Conservation (phyloP, 2,797 vertebrate genomes). For the Masticophis lateralis region DNA sequence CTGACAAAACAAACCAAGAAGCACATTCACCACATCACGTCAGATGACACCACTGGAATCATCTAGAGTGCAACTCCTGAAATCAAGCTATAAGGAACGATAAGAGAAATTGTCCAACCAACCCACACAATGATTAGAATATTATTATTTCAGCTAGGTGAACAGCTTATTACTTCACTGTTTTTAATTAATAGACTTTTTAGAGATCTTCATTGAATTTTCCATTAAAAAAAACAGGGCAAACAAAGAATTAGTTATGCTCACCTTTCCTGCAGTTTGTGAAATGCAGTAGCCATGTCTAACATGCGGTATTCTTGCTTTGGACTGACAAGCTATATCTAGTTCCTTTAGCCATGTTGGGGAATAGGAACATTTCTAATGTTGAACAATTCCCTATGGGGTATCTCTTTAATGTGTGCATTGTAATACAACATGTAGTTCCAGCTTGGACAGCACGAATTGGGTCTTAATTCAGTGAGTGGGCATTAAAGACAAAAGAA, state of each 20-base stretch:
- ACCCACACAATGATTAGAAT: not conserved
- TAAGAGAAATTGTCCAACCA: conserved; percentile 24
- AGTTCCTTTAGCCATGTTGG: conserved; percentile 52
- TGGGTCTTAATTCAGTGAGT: conserved; percentile 18
- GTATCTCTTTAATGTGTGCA: conserved; percentile 54
- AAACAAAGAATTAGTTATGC: conserved; percentile 33
- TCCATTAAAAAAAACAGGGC: conserved; percentile 13
- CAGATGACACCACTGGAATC: conserved; percentile 24
- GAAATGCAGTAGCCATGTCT: conserved; percentile 10
- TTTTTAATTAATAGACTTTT: conserved; percentile 41
- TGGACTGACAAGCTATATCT: conserved; percentile 43
- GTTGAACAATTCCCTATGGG: conserved; percentile 36
- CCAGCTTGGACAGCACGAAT: conserved; percentile 28
- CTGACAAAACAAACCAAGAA: conserved; percentile 73
- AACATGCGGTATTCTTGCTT: conserved; percentile 47
- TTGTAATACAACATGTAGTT: conserved; percentile 61
- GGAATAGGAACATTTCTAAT: conserved; percentile 51
- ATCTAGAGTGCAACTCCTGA: conserved; percentile 30
- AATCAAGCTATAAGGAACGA: conserved; percentile 11
- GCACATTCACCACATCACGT: conserved; percentile 53
- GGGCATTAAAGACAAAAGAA: conserved; percentile 35
- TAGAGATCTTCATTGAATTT: conserved; percentile 32
- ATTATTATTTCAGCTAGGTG: conserved; percentile 42
- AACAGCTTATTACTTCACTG: conserved; percentile 39
- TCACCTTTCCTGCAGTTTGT: conserved; percentile 11